Percentiles rank a stretch among this genome's conserved stretches.
phyloP scores from a whole-genome alignment of 2,888 invertebrate genomes.

The Eristalinus aeneus region DNA sequence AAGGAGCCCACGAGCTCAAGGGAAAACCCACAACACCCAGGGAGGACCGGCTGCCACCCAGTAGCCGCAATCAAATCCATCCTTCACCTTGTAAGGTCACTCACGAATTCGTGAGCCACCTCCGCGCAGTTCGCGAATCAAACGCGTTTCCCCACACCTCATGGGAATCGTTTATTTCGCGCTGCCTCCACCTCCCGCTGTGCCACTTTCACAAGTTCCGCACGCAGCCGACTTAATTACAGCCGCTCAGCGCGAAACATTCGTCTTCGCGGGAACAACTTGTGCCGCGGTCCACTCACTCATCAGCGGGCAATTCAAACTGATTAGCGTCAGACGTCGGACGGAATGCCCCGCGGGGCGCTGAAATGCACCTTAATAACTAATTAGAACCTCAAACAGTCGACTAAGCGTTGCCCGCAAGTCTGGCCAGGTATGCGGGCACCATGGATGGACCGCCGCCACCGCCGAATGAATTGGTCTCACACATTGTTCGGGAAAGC shows the following conservation, averaged over 20 bases:
- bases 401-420: background rate
- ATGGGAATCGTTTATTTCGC: background rate
- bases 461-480: constrained; percentile 2
- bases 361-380: constrained; percentile 12
- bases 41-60: background rate
- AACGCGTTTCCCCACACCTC: background rate
- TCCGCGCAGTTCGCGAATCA: background rate
- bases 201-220: background rate
- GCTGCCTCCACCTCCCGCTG: background rate
- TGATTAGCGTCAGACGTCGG: constrained; percentile 21
- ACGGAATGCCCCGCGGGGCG: background rate
- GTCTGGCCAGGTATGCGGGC: background rate
- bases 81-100: background rate
- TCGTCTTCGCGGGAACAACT: background rate
- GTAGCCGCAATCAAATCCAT: background rate
- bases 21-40: background rate
- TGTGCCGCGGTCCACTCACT: background rate
- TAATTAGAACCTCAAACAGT: constrained; percentile 27
- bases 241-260: background rate
- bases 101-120: background rate
- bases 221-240: background rate
- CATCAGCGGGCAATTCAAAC: constrained; percentile 6
- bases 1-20: background rate
- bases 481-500: constrained; percentile 19
- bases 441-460: background rate